Evolutionary conservation across 2,113 vertebrate species (phyloP).

Genomic region (Rhadina sibilatrix): DNA sequence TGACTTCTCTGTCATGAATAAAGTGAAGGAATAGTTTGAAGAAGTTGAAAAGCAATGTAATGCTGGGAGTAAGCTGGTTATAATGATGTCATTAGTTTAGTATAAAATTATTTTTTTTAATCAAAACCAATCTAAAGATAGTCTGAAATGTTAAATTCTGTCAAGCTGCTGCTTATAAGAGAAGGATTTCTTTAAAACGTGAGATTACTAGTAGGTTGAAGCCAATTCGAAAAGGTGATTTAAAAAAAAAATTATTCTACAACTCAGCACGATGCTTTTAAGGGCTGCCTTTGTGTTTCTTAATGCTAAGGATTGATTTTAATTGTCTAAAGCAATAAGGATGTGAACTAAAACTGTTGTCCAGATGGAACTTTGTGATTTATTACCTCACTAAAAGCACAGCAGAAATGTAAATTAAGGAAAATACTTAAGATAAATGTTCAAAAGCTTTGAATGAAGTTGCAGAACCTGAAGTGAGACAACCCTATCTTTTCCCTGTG

Average conservation of each 20-base stretch:
- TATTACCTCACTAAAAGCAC: neutral
- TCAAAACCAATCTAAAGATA: constrained; percentile 55
- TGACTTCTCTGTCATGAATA: neutral
- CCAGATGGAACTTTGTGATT: constrained; percentile 66
- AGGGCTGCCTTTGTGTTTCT: constrained; percentile 21
- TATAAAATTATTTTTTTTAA: constrained; percentile 58
- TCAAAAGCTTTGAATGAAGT: constrained; percentile 10
- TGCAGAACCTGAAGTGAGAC: neutral
- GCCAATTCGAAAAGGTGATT: constrained; percentile 40
- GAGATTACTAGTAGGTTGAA: constrained; percentile 56
- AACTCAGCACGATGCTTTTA: neutral
- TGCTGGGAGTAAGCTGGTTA: constrained; percentile 26
- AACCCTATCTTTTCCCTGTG: neutral
- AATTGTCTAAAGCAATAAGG: constrained; percentile 55
- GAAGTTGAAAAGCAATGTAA: constrained; percentile 28
- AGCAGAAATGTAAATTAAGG: constrained; percentile 17
- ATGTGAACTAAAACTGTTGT: constrained; percentile 59
- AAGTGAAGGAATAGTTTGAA: constrained; percentile 40
- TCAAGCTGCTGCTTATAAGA: constrained; percentile 25
- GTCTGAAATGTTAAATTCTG: constrained; percentile 55
- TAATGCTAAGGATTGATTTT: constrained; percentile 33
- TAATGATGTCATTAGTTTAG: constrained; percentile 31
- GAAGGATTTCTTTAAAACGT: constrained; percentile 44
- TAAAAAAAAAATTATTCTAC: neutral
- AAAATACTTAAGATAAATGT: constrained; percentile 19